Base-by-base conservation (phyloP, 2,113 vertebrate genomes). In the Narcine bancroftii region DNA sequence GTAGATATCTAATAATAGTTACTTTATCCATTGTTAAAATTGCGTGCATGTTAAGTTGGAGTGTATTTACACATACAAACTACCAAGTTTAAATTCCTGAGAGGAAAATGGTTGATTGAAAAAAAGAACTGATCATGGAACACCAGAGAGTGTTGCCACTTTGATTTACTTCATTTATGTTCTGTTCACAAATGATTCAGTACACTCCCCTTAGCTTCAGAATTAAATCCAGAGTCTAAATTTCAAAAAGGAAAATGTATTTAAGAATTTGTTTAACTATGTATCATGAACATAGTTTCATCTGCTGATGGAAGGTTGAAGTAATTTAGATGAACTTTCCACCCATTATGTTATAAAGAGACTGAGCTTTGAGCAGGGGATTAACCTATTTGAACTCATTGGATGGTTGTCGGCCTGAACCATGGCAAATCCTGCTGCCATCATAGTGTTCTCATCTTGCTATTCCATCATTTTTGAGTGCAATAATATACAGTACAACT, bases 31-130 rank as follows among this genome's bases (percentile, higher is more conserved):
- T n/a, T 66, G 85, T 56, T 66, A 89, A 89, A 65, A 89, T 36
- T 26, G 36, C 42, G 60, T 24, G 33, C 33, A 26, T 24, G 36
- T 36, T 66, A 65, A 36, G 21, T 66, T 66, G 24, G 60, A 56
- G 15, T 89, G 56, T 42, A 42, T 89, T 21, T 89, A 21, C 19
- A 39, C 60, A 66, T 39, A 11, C 10, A 83, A 81, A 53, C 79
- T 83, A 83, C 53, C 26, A 53, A 83, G 56, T 89, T 89, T 65
- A 63, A 89, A 89, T 89, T 65, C 85, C 21, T 89, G 56, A 39
- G 60, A 63, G 33, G 11, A 26, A 65, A 42, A 63, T 56, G 63
- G 56, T 36, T 89, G 85, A 65, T 42, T 36, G 36, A 50, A 26
- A 89, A 42, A 89, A 60, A 89, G 63, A 63, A 65, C 56, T 65